Evolutionary conservation across 2,888 invertebrate species (phyloP).

Genomic region (Erynnis tages): DNA sequence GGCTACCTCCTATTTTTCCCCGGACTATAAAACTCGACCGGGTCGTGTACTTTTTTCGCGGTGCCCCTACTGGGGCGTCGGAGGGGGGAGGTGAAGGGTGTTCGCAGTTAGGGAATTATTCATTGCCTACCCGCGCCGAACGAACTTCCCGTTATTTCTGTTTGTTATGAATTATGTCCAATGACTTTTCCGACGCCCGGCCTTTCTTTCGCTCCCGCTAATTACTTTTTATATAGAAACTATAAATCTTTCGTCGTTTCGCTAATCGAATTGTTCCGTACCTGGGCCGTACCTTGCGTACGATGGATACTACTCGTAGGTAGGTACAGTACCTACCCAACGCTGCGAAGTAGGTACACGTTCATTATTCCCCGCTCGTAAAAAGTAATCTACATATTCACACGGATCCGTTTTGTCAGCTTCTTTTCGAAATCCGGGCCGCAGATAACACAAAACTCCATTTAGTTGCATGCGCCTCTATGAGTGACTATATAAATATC

Average conservation of each 20-base stretch:
- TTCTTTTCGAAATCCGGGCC: slow-evolving; percentile 6
- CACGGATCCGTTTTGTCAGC: slow-evolving; percentile 11
- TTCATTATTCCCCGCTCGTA: slow-evolving; percentile 15
- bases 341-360: slow-evolving; percentile 19
- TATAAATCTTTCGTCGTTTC: slow-evolving; percentile 60
- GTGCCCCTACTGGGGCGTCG: slow-evolving; percentile 53
- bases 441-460: slow-evolving; percentile 1
- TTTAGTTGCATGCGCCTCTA: not conserved
- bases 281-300: slow-evolving; percentile 38
- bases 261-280: slow-evolving; percentile 39
- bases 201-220: slow-evolving; percentile 74
- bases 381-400: slow-evolving; percentile 11
- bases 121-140: slow-evolving; percentile 80
- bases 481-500: not conserved
- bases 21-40: slow-evolving; percentile 77
- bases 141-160: slow-evolving; percentile 79
- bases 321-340: no score
- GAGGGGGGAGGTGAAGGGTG: slow-evolving; percentile 55
- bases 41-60: slow-evolving; percentile 77
- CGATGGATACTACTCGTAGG: no score
- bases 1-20: slow-evolving; percentile 76
- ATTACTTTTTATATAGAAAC: slow-evolving; percentile 74
- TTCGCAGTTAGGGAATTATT: slow-evolving; percentile 81
- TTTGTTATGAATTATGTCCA: slow-evolving; percentile 81
- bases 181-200: slow-evolving; percentile 75